Evolutionary conservation across 1,140 invertebrate species (phyloP), one percentile per base, ranked within the genome.

Genomic region (Rhyacophila brunnea): DNA sequence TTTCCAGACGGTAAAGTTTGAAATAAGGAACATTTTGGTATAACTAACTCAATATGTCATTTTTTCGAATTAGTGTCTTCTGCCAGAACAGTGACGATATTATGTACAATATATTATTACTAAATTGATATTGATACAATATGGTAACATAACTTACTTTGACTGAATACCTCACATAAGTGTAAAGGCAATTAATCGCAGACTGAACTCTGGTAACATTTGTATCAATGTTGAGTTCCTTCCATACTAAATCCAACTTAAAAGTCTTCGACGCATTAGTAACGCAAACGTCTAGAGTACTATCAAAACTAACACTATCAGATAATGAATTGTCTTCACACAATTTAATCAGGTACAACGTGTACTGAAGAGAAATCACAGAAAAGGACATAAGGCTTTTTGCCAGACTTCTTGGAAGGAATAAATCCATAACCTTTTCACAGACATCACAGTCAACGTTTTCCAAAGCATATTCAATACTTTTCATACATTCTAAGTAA

Each of bases 301-400:
- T 20, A 58, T 65, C 58, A 17, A 65, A 35, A 38, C 55, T 72
- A n/a, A 77, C 75, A 35, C 49, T 5, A 67, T 65, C 5, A 70
- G 65, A 0, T 71, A 66, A 0, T 70, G 73, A 34, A 67, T 36
- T 20, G 15, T 64, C 42, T 67, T 73, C 48, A 72, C 20, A 74
- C 58, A 77, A 74, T 55, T 77, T 78, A 3, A 79, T 77, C 55
- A 79, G 68, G 70, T 77, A 79, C 6, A 74, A 74, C 9, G 76
- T 65, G 65, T 79, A 79, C 56, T 79, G 77, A n/a, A 79, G 49
- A 0, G 77, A 79, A 1, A 79, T 74, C 0, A 79, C 72, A 0
- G 70, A 71, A 54, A 74, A 78, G n/a, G 73, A 64, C 1, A 74
- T 69, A 23, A 79, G 69, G 58, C 71, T 75, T 17, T 71, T 70